Percentiles rank a stretch among this genome's conserved stretches.
Evolutionary conservation across 2,888 invertebrate species (phyloP).

Genomic region (Brachypterus glaber): DNA sequence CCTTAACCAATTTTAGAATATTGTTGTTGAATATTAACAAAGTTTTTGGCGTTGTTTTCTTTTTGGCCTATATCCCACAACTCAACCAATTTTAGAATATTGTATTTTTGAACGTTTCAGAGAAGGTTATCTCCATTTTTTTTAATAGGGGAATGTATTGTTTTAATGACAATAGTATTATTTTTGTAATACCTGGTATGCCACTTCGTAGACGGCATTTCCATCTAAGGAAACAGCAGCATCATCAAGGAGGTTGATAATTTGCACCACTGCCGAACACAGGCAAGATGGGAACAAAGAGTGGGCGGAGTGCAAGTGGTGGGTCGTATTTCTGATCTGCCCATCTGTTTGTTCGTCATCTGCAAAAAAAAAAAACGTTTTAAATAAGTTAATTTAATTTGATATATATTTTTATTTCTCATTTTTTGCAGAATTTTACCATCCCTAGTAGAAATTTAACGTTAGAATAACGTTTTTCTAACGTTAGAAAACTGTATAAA

Average conservation of each 20-base stretch:
- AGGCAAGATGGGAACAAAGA: conserved; percentile 94
- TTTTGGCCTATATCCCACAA: too few species aligned
- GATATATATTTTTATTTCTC: too few species aligned
- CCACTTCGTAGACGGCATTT: conserved; percentile 92
- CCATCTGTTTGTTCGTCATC: conserved; percentile 49
- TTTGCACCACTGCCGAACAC: conserved; percentile 91
- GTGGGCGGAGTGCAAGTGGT: conserved; percentile 85
- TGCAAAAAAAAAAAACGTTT: conserved; percentile 5
- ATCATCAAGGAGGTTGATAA: conserved; percentile 90
- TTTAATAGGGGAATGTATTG: neutral
- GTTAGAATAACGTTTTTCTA: too few species aligned
- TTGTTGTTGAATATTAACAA: too few species aligned
- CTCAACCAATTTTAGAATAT: too few species aligned
- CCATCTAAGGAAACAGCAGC: conserved; percentile 91
- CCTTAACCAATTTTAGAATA: too few species aligned
- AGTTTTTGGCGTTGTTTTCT: too few species aligned
- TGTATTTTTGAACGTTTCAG: neutral
- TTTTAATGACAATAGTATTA: conserved; percentile 19
- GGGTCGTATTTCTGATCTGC: conserved; percentile 62
- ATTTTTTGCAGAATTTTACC: too few species aligned
- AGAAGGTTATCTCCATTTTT: neutral
- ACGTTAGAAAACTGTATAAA: too few species aligned
- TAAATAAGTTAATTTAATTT: too few species aligned
- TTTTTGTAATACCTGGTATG: conserved; percentile 87
- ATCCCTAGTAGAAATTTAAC: too few species aligned